Base-by-base conservation (phyloP, 2,113 vertebrate genomes). In the Dromaius novaehollandiae region DNA sequence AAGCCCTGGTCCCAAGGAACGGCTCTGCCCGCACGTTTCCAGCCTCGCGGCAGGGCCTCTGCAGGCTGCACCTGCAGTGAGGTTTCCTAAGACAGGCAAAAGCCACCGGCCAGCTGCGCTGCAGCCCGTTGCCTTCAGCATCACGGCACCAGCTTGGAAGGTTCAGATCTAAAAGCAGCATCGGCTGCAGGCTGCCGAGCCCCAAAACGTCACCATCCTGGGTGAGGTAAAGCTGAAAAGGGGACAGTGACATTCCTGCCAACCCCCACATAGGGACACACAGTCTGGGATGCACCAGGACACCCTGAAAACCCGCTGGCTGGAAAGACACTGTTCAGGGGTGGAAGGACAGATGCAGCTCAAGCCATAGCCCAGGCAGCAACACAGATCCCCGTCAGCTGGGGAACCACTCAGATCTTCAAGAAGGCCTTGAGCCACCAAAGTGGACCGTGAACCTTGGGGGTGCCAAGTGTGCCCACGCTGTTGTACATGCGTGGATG, bases 251-350 rank as follows among this genome's bases (percentile, higher is more conserved):
- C n/a, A 8, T 40, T 75, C 34, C 26, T 80, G 82, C 56, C 78
- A 28, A 30, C 38, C 38, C 38, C 38, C 38, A 38, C 38, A 38
- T 38, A 38, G 38, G 38, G 38, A 69, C 71, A 34, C 3, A n/a
- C 10, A 56, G 69, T 48, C 36, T 25, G 1, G 75, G 10, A 12
- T 6, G 40, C 2, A 5, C 36, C 18, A 0, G 0, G 58, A 13
- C 65, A 76, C 61, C 22, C 69, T 4, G 6, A 22, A 56, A 70
- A 4, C 30, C 19, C 4, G 1, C 30, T 2, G 44, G 44, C 66
- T 24, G 55, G 84, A 14, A 60, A 60, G 17, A 34, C 56, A 60
- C 17, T 6, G 17, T 19, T 58, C 5, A 32, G 56, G 53, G 36
- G 6, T 20, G 46, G 46, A 36, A 42, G 28, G 65, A 26, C 36